A percentile compares a stretch with the other conserved stretches of the same genome.
These are phyloP conservation scores for Xestoiulus laeticollis DNA, from an alignment of 2,888 invertebrate genomes.

Conservation along the genomic window DNA sequence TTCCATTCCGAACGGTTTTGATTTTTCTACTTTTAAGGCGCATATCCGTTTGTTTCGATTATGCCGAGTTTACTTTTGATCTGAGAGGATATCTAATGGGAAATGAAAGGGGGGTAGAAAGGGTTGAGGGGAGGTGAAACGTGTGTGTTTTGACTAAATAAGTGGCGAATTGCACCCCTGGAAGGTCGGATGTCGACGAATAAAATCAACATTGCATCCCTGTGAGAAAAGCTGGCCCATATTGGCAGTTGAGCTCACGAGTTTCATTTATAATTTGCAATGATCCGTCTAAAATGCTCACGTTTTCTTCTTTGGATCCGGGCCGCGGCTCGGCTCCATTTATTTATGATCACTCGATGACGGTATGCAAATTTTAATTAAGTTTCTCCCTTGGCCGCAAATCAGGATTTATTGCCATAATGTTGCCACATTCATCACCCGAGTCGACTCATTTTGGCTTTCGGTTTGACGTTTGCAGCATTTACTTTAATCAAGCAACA, in stretches of 20 bases:
- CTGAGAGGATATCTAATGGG: neutral
- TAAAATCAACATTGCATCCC: neutral
- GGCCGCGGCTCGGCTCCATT: neutral
- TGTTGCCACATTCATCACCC: slow-evolving; percentile 41
- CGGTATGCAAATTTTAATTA: slow-evolving; percentile 43
- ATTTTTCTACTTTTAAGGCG: neutral
- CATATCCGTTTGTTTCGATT: slow-evolving; percentile 25
- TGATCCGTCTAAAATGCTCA: neutral
- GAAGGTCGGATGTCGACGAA: slow-evolving; percentile 2
- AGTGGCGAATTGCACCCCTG: neutral
- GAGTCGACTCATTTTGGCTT: slow-evolving; percentile 13
- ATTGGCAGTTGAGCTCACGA: neutral
- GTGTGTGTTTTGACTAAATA: neutral
- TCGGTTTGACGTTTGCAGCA: neutral
- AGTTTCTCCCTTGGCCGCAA: slow-evolving; percentile 41
- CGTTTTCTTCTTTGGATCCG: neutral
- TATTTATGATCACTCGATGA: slow-evolving; percentile 40
- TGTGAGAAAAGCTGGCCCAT: neutral
- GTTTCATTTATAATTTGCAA: neutral
- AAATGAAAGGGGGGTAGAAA: neutral
- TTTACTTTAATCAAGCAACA: slow-evolving; percentile 23
- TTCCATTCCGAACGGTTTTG: neutral
- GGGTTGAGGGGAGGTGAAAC: neutral
- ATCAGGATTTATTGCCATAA: slow-evolving; percentile 43
- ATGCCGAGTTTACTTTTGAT: neutral